phyloP scores from a whole-genome alignment of 2,113 vertebrate genomes.

The Dromaius novaehollandiae region DNA sequence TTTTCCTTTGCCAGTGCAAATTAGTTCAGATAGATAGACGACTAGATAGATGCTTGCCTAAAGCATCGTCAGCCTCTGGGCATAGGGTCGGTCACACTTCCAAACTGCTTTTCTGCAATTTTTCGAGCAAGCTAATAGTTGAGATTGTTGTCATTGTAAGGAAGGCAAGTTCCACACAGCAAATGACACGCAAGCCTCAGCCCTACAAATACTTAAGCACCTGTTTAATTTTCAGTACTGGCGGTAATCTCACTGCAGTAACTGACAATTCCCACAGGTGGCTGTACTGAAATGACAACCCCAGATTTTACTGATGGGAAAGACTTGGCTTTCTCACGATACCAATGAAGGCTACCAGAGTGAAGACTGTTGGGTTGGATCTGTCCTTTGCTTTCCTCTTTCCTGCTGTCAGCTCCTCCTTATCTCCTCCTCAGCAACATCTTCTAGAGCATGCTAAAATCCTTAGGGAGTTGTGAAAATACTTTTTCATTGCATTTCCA shows the following conservation, averaged over 20 bases:
- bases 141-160: not conserved
- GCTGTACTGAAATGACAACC: not conserved
- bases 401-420: not conserved
- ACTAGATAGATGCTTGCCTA: conserved; percentile 1
- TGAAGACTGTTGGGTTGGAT: not conserved
- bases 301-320: not conserved
- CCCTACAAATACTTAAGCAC: not conserved
- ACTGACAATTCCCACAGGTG: not conserved
- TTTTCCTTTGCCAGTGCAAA: not conserved
- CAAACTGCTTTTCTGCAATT: conserved; percentile 27
- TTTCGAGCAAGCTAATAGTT: conserved; percentile 10
- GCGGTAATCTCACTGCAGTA: not conserved
- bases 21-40: not conserved
- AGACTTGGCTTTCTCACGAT: not conserved
- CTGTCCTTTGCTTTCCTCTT: not conserved
- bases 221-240: conserved; percentile 5
- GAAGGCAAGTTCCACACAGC: not conserved
- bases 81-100: conserved; percentile 29
- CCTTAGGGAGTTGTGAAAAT: not conserved
- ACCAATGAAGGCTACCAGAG: not conserved
- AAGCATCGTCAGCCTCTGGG: conserved; percentile 16
- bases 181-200: not conserved
- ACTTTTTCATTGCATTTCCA: not conserved
- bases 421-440: not conserved
- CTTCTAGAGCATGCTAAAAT: not conserved